Base-by-base conservation (phyloP, 2,888 invertebrate species). In the Eupsilia transversa region DNA sequence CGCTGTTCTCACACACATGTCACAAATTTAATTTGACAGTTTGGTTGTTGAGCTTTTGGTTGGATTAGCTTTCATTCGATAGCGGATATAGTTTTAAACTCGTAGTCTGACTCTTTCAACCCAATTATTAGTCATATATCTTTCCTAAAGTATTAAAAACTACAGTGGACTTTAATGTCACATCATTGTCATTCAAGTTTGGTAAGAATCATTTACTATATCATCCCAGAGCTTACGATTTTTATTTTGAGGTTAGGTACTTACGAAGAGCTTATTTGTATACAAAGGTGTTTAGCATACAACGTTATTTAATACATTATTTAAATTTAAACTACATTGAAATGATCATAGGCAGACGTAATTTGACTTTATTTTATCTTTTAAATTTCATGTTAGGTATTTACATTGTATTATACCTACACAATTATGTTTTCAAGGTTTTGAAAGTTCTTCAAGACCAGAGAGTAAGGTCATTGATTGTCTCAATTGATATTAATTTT, bases 181-280 rank as follows among this genome's bases (percentile, higher is more conserved):
- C 69, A 74, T 65, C n/a, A 67, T 59, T 74, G 68, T 60, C 64
- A 76, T 66, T 60, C 70, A 71, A 79, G n/a, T 74, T 65, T 73
- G 86, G 80, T 82, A 80, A 86, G 82, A 74, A 52, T 41, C 4
- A 35, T 60, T 70, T 52, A 54, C 10, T 69, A 52, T 4, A 71
- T 7, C 23, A 43, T 38, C 35, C 30, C 33, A 67, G 72, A 87
- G 86, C 88, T 87, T 83, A 77, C 35, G 20, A 63, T 74, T 27
- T 79, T 82, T 84, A 54, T 72, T 82, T 82, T 83, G 84, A 89
- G 90, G 89, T 89, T 87, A 87, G 63, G 72, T 79, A 72, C 77
- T 66, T 63, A 65, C 27, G 33, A 67, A 23, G 30, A 83, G 79
- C 84, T 83, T 85, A 77, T 82, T 80, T 83, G 64, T 80, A 74